Base-by-base conservation (phyloP, 1,140 invertebrate species). In the Grapholita molesta region DNA sequence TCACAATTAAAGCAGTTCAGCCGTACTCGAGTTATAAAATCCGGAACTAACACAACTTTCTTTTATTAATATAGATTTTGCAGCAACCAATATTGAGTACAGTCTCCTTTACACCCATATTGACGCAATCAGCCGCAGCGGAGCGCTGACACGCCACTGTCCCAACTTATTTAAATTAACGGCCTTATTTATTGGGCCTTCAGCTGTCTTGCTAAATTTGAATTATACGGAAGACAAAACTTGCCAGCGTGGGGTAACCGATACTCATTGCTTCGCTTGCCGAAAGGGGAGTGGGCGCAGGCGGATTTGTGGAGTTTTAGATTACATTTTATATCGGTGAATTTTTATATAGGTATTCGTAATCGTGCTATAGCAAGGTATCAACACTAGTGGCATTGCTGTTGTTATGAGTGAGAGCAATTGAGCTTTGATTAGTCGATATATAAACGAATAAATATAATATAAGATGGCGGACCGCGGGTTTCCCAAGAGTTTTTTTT, bases 151-250 rank as follows among this genome's bases (percentile, higher is more conserved):
- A 18, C 12, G 24, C 53, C 11, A 57, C 53, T 6, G 38, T 42
- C 38, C 5, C n/a, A 48, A 48, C 25, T 15, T 61, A 61, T 28
- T 28, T 61, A 61, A 61, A 61, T 61, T 61, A 30, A 61, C 25
- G 23, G 24, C 53, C 53, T 25, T 57, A 57, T 61, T 61, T 61
- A 61, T 28, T 28, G 25, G 11, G 6, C 55, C 28, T 32, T 61
- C 24, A 15, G n/a, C n/a, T 61, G 25, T 61, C 55, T 61, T 61
- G 55, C 55, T 61, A 8, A 61, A 28, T 61, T 28, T 28, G 25
- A 61, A 61, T 61, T 61, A 61, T 28, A 21, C 6, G 23, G 25
- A 28, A 15, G 55, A 61, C 5, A 9, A 21, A 48, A 48, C 42
- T 48, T 21, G 18, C n/a, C n/a, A n/a, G 42, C 8, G 8, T 2